Percentiles rank a stretch among this genome's conserved stretches.
Conservation (phyloP, 2,888 invertebrate species). For the Trichogramma evanescens region DNA sequence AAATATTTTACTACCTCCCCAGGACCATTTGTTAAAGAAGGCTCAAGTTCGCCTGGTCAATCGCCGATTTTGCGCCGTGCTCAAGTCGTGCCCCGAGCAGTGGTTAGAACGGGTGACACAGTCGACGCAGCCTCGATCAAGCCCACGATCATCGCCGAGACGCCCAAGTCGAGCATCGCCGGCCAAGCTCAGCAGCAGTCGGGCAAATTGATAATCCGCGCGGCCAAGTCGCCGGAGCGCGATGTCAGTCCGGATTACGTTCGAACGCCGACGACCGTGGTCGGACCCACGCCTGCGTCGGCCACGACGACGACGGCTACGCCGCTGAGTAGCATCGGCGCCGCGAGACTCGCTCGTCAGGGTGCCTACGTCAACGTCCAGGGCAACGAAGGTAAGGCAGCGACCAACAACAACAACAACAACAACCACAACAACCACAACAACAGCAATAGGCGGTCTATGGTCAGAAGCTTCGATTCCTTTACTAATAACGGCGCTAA, state of each 20-base stretch:
- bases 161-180: slow-evolving; percentile 44
- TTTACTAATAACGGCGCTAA: too few relatives aligned
- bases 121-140: slow-evolving; percentile 25
- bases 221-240: slow-evolving; percentile 47
- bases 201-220: slow-evolving; percentile 60
- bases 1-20: background rate
- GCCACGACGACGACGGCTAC: background rate
- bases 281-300: slow-evolving; percentile 49
- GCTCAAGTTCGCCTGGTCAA: slow-evolving; percentile 41
- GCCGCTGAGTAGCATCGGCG: background rate
- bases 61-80: slow-evolving; percentile 52
- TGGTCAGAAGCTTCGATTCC: too few relatives aligned
- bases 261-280: slow-evolving; percentile 57
- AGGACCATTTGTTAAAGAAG: slow-evolving; percentile 67
- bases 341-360: slow-evolving; percentile 30
- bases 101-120: slow-evolving; percentile 46
- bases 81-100: slow-evolving; percentile 46
- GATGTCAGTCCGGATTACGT: slow-evolving; percentile 41
- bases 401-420: slow-evolving; percentile 24
- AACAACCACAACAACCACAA: background rate
- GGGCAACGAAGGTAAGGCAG: slow-evolving; percentile 62
- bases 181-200: slow-evolving; percentile 51
- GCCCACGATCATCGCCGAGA: slow-evolving; percentile 40
- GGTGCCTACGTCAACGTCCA: slow-evolving; percentile 70
- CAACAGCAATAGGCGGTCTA: background rate